Base-by-base conservation (phyloP, 1,140 invertebrate genomes). In the Octopus sinensis region DNA sequence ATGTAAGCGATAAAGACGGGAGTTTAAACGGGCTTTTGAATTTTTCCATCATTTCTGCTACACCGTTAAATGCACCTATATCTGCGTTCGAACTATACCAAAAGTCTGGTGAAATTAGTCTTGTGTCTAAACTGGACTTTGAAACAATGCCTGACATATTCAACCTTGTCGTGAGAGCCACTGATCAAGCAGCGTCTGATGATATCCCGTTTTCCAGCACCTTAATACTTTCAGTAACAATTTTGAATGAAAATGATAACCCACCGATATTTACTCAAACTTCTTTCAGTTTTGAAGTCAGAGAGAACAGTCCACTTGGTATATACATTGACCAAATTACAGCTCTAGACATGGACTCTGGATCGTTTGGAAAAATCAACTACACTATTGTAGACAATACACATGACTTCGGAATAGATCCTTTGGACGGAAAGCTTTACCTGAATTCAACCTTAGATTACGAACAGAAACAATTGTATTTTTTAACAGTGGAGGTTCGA, bases 221-320 rank as follows among this genome's bases (percentile, higher is more conserved):
- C 12, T 78, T 83, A 53, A 83, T 82, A 10, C 68, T 87, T 23
- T 83, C 82, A 9, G 80, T 90, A 10, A 54, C 75, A 23, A 71
- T 89, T 12, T 76, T 73, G 94, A 97, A 98, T 89, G 92, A 97
- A 30, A 98, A 98, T 89, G 97, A 98, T 91, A 97, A 98, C 89
- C 93, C 95, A 0, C 97, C 97, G 0, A 91, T 96, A 30, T 98
- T 98, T 81, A 81, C 62, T 17, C 76, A 81, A 68, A 81, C 80
- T 13, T 71, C 82, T 4, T 86, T 85, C 30, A 78, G 73, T 77
- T 82, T 84, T 51, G 76, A 68, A 23, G 79, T 88, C 9, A 73
- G 85, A 54, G 87, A 88, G 83, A 84, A 56, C 80, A 6, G 5
- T 71, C 6, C 76, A 23, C 62, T 13, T 43, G 30, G 13, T n/a